Evolutionary conservation across 2,888 invertebrate genomes (phyloP).

Genomic region (Amphipoea lucens): DNA sequence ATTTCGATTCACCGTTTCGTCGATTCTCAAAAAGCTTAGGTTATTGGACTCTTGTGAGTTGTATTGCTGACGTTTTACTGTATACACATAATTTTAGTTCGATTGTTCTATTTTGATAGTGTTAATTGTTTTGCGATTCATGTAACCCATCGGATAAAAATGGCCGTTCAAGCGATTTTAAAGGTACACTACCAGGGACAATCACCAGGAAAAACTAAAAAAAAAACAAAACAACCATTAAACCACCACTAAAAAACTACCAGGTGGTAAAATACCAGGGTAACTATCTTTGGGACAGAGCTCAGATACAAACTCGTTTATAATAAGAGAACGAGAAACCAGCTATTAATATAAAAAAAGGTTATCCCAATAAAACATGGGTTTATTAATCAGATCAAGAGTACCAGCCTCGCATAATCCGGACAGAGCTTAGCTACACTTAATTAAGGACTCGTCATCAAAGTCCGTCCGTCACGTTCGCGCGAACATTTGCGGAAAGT

Average conservation of each 20-base stretch:
- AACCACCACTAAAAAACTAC: too few relatives aligned
- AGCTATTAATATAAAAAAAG: constrained; percentile 3
- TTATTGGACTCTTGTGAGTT: not conserved
- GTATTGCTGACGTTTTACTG: not conserved
- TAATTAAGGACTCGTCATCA: constrained; percentile 64
- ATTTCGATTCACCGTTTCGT: not conserved
- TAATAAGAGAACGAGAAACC: not conserved
- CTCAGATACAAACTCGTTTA: not conserved
- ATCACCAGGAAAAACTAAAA: too few relatives aligned
- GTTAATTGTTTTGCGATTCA: not conserved
- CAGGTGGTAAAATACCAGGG: not conserved
- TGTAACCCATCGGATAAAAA: not conserved
- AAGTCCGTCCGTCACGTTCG: constrained; percentile 60
- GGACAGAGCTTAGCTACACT: constrained; percentile 53
- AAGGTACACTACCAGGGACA: constrained; percentile 9
- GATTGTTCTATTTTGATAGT: not conserved
- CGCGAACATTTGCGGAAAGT: constrained; percentile 62
- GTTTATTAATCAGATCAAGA: constrained; percentile 43
- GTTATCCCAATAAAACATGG: constrained; percentile 35
- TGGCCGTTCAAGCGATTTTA: not conserved
- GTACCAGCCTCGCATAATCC: constrained; percentile 43
- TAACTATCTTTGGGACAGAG: not conserved
- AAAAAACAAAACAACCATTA: too few relatives aligned
- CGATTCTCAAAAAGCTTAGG: not conserved
- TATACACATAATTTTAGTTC: too few relatives aligned